Percentiles rank a stretch among this genome's conserved stretches.
These are phyloP conservation scores for Drosophila teissieri DNA, from an alignment of 1,140 invertebrate species.

Conservation along the genomic window DNA sequence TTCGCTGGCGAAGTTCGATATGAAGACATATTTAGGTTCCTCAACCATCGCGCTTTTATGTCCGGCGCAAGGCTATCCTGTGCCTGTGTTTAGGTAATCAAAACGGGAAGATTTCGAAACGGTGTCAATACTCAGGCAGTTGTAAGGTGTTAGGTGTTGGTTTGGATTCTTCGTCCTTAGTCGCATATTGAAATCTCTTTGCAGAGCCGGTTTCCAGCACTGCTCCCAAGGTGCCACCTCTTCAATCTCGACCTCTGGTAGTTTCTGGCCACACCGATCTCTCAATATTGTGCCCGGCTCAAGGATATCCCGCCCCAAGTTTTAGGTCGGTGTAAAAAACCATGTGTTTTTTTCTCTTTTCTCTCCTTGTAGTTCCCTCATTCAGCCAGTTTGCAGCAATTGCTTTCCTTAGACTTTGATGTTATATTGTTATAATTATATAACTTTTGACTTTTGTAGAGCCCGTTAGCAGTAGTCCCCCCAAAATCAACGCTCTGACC, in stretches of 20 bases:
- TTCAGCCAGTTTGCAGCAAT: constrained; percentile 4
- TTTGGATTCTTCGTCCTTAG: too few relatives aligned
- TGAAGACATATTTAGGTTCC: constrained; percentile 86
- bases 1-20: constrained; percentile 75
- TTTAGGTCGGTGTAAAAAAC: constrained; percentile 85
- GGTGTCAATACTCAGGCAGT: constrained; percentile 33
- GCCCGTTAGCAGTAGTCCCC: constrained; percentile 89
- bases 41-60: constrained; percentile 86
- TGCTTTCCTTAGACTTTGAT: not conserved
- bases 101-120: not conserved
- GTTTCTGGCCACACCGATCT: constrained; percentile 67
- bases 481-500: constrained; percentile 84
- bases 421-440: too few relatives aligned
- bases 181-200: constrained; percentile 9
- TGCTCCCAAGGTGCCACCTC: constrained; percentile 83
- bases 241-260: constrained; percentile 72
- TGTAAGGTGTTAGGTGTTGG: not conserved
- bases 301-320: constrained; percentile 88
- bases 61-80: constrained; percentile 90
- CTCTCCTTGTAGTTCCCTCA: constrained; percentile 32
- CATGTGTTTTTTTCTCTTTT: too few relatives aligned
- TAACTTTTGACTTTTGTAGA: constrained; percentile 85
- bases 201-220: constrained; percentile 90
- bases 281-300: constrained; percentile 88
- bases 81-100: constrained; percentile 87